phyloP scores from a whole-genome alignment of 2,888 invertebrate species.

The Polylopha cassiicola region DNA sequence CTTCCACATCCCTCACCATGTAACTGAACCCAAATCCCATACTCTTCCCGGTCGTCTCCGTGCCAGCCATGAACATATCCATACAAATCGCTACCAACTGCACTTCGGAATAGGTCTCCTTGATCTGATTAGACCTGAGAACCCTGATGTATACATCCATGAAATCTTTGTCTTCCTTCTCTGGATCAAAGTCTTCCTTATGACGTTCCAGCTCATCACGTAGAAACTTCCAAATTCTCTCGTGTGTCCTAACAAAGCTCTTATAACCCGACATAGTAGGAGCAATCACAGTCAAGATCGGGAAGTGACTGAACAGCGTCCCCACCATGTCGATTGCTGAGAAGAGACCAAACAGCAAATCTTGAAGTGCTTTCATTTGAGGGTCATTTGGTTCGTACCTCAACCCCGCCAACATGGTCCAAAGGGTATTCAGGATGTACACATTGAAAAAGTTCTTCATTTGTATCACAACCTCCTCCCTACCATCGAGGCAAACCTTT shows the following conservation, averaged over 20 bases:
- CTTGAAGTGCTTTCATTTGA: conserved; percentile 81
- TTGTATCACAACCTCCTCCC: conserved; percentile 70
- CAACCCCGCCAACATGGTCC: conserved; percentile 89
- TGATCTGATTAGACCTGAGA: conserved; percentile 77
- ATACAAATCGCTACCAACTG: conserved; percentile 88
- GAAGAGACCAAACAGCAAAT: conserved; percentile 82
- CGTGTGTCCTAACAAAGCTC: conserved; percentile 83
- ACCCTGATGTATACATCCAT: conserved; percentile 89
- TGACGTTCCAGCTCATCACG: conserved; percentile 83
- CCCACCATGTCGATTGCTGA: conserved; percentile 89
- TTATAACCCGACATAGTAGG: conserved; percentile 87
- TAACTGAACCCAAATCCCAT: conserved; percentile 87
- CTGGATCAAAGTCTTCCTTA: conserved; percentile 77
- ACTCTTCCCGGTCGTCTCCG: conserved; percentile 89
- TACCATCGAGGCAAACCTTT: conserved; percentile 45
- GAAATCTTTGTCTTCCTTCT: conserved; percentile 82
- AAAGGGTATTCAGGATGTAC: conserved; percentile 86
- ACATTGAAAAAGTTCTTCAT: conserved; percentile 87
- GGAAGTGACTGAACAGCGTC: conserved; percentile 87
- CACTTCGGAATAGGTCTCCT: conserved; percentile 80
- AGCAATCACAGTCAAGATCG: conserved; percentile 82
- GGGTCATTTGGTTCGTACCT: conserved; percentile 83
- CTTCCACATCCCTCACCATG: conserved; percentile 81
- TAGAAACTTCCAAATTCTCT: conserved; percentile 84
- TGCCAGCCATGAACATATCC: conserved; percentile 92